A percentile compares a stretch with the other conserved stretches of the same genome.
Evolutionary conservation across 2,888 invertebrate genomes (phyloP).

Genomic region (Calliphora vomitoria): DNA sequence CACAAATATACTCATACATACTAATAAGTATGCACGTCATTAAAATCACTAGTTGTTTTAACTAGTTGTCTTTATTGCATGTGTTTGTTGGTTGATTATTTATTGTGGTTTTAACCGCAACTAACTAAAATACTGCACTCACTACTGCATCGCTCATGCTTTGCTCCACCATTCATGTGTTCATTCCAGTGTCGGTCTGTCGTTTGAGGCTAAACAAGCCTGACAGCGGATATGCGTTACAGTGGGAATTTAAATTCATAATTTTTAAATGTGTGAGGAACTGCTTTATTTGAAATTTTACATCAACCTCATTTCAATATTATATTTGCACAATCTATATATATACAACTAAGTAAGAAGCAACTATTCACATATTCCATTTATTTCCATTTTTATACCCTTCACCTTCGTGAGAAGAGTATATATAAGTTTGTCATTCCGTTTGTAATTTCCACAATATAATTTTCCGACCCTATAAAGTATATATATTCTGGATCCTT

Average conservation of each 20-base stretch:
- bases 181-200: conserved; percentile 2
- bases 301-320: too few species aligned
- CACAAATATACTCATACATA: background rate
- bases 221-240: background rate
- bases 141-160: conserved; percentile 45
- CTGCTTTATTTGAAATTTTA: too few species aligned
- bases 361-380: too few species aligned
- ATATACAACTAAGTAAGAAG: too few species aligned
- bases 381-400: too few species aligned
- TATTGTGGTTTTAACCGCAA: conserved; percentile 70
- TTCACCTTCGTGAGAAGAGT: too few species aligned
- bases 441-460: too few species aligned
- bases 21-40: background rate
- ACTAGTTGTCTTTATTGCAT: conserved; percentile 42
- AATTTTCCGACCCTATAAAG: too few species aligned
- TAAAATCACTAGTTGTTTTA: conserved; percentile 46
- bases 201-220: background rate
- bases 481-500: too few species aligned
- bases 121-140: conserved; percentile 71
- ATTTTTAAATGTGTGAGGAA: too few species aligned
- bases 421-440: too few species aligned
- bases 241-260: background rate
- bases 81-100: conserved; percentile 65
- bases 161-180: conserved; percentile 4
- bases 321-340: too few species aligned